Evolutionary conservation across 2,113 vertebrate species (phyloP), one percentile per base, ranked within the genome.

Genomic region (Chunga burmeisteri): DNA sequence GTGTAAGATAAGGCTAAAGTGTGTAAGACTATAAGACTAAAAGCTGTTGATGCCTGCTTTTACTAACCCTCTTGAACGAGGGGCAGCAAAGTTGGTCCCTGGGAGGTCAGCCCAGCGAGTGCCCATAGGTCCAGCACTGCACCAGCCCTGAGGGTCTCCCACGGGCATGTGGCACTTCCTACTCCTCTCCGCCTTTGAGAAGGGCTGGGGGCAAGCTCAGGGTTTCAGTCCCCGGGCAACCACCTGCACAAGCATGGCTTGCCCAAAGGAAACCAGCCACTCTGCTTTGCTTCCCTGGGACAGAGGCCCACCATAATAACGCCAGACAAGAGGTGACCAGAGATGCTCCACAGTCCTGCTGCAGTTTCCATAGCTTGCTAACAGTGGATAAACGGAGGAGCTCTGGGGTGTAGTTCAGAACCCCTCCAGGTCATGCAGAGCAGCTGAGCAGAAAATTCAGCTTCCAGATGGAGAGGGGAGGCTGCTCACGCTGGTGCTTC

Each of bases 111-210:
- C 38, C 18, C 15, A 26, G 42, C 1, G 6, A 12, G 36, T 0
- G 0, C 44, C 22, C 20, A 1, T 0, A 11, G 34, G 16, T 21
- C 10, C 10, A 50, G 29, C 0, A 0, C 38, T 17, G 59, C 26
- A 38, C 13, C 61, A 55, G 42, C 27, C 26, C 49, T 4, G 6
- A 72, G 17, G 10, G 26, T 18, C 10, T 27, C 42, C 9, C 22
- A 10, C 22, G 15, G 21, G 9, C 13, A 20, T 17, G 6, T 10
- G 8, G 30, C 13, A 16, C 19, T 22, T 32, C 32, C n/a, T 36
- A 7, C 11, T 47, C 42, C 6, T n/a, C 55, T 56, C 22, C 10
- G 10, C 29, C 36, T 71, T 5, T 34, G 40, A 68, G 23, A 27
- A 49, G 16, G 16, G 34, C 38, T 67, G 29, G 13, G 40, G 27